Evolutionary conservation across 2,113 vertebrate genomes (phyloP).

Genomic region (Neotragus pygmaeus): DNA sequence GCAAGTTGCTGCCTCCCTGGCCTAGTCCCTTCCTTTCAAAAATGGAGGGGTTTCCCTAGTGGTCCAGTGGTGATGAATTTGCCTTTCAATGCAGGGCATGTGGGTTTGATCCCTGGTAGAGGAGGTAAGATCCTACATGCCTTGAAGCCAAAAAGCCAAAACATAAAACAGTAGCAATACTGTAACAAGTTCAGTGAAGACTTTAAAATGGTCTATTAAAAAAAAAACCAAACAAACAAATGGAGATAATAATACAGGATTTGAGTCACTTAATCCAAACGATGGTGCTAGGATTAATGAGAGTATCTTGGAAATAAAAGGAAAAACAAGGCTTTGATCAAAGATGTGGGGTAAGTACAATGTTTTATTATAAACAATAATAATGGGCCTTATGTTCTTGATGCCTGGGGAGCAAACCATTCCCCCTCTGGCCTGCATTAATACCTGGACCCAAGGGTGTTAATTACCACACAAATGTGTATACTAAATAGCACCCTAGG

Average conservation of each 20-base stretch:
- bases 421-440: conserved; percentile 33
- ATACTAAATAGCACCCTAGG: conserved; percentile 10
- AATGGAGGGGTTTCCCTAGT: background rate
- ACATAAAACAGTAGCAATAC: background rate
- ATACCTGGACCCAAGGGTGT: conserved; percentile 27
- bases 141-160: background rate
- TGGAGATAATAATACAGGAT: background rate
- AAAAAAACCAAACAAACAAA: background rate
- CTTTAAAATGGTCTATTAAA: background rate
- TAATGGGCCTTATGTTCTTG: conserved; percentile 20
- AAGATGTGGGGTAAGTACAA: conserved; percentile 37
- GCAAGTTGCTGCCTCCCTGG: background rate
- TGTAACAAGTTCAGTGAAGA: background rate
- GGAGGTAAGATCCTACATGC: background rate
- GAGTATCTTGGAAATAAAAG: conserved; percentile 13
- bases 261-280: conserved; percentile 6
- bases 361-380: conserved; percentile 54
- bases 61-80: background rate
- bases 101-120: background rate
- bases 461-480: conserved; percentile 40
- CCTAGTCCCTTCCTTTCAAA: background rate
- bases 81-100: background rate
- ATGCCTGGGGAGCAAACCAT: conserved; percentile 4
- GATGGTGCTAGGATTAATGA: conserved; percentile 44
- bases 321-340: conserved; percentile 36